Conservation (phyloP, 2,113 vertebrate genomes). For the Bufo gargarizans region DNA sequence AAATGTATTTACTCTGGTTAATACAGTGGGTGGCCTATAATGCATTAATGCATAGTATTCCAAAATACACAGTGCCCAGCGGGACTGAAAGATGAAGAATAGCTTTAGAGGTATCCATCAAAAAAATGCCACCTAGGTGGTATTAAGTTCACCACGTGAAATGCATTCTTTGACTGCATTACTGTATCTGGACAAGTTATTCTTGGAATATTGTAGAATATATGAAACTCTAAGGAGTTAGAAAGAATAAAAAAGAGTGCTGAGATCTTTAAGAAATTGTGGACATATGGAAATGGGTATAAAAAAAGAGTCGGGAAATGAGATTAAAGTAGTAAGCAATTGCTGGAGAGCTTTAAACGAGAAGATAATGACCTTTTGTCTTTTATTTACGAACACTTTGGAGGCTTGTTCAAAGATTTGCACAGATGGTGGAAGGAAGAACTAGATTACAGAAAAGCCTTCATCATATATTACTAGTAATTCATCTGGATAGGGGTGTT, state of each 20-base stretch:
- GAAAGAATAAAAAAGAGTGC: background rate
- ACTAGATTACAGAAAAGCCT: conserved; percentile 11
- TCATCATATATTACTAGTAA: conserved; percentile 29
- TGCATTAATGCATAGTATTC: conserved; percentile 44
- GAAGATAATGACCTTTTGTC: conserved; percentile 26
- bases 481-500: conserved; percentile 2
- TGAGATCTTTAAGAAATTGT: conserved; percentile 27
- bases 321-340: conserved; percentile 42
- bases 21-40: conserved; percentile 54
- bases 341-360: conserved; percentile 32
- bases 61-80: conserved; percentile 56
- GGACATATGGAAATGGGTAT: conserved; percentile 23
- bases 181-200: conserved; percentile 51
- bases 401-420: conserved; percentile 34
- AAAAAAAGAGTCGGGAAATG: conserved; percentile 3
- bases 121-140: conserved; percentile 55
- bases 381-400: conserved; percentile 42
- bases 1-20: conserved; percentile 55
- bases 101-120: conserved; percentile 33
- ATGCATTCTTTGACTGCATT: conserved; percentile 49
- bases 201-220: conserved; percentile 44
- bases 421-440: conserved; percentile 12
- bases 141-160: conserved; percentile 32
- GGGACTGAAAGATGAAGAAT: conserved; percentile 40
- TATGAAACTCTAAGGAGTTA: conserved; percentile 28